These are phyloP conservation scores for Chymomyza costata DNA, from an alignment of 1,140 invertebrate species.

Conservation along the genomic window DNA sequence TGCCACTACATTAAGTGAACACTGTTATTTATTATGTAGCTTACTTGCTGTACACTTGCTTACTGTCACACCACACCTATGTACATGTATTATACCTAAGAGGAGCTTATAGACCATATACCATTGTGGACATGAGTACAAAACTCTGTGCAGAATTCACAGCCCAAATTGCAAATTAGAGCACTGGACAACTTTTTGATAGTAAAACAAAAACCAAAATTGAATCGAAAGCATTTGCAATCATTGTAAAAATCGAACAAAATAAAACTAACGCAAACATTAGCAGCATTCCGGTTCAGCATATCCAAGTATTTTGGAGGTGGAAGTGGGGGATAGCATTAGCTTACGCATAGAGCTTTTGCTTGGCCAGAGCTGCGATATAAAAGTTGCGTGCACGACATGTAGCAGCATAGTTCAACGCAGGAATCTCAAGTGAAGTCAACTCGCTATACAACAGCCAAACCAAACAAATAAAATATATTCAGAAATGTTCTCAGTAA, in stretches of 20 bases:
- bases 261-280: slow-evolving; percentile 53
- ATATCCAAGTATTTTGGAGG: slow-evolving; percentile 29
- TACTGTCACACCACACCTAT: no score
- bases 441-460: slow-evolving; percentile 27
- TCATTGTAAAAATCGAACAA: slow-evolving; percentile 8
- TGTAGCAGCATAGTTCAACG: slow-evolving; percentile 67
- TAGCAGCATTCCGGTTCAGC: slow-evolving; percentile 54
- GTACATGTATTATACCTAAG: no score
- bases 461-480: slow-evolving; percentile 18
- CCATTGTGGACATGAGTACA: no score
- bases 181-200: slow-evolving; percentile 35
- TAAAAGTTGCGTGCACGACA: slow-evolving; percentile 66
- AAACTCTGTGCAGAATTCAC: no score
- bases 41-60: no score
- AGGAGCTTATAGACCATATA: no score
- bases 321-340: slow-evolving; percentile 13
- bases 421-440: slow-evolving; percentile 55
- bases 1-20: no score
- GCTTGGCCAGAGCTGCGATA: no score
- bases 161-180: slow-evolving; percentile 31
- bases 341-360: no score
- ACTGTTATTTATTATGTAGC: no score
- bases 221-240: no score
- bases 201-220: not conserved
- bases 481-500: slow-evolving; percentile 66